Percentiles rank a stretch among this genome's conserved stretches.
phyloP scores from a whole-genome alignment of 2,888 invertebrate species.

The Dryomyza anilis region DNA sequence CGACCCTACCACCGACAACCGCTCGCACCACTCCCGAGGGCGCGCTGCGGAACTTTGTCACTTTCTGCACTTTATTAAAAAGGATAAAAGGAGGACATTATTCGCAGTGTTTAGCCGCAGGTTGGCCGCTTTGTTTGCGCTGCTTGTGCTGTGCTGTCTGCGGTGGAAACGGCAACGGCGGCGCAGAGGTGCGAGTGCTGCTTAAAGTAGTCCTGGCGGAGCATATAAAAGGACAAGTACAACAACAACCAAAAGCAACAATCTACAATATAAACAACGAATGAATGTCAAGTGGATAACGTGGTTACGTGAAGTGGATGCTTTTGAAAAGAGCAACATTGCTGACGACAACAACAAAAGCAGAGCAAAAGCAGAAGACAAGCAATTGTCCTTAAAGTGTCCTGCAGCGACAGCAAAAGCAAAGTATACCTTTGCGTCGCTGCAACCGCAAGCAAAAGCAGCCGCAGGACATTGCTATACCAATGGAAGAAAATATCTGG shows the following conservation, averaged over 20 bases:
- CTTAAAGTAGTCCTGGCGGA: slow-evolving; percentile 13
- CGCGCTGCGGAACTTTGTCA: slow-evolving; percentile 5
- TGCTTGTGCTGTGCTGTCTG: too few relatives aligned
- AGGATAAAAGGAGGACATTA: slow-evolving; percentile 10
- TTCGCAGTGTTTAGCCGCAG: slow-evolving; percentile 18
- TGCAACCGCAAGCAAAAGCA: slow-evolving; percentile 8
- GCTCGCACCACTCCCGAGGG: neutral
- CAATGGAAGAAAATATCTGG: too few relatives aligned
- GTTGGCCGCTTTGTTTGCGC: slow-evolving; percentile 1
- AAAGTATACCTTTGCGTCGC: slow-evolving; percentile 15
- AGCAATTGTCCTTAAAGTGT: slow-evolving; percentile 11
- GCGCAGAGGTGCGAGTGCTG: slow-evolving; percentile 2
- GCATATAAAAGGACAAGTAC: neutral
- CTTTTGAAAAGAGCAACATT: neutral
- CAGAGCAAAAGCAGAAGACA: neutral
- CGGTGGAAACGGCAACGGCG: too few relatives aligned
- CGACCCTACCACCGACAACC: neutral
- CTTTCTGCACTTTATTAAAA: slow-evolving; percentile 10
- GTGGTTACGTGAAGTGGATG: neutral
- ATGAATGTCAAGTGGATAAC: slow-evolving; percentile 11
- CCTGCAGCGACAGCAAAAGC: neutral
- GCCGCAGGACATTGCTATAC: too few relatives aligned
- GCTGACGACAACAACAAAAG: neutral
- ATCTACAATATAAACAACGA: neutral
- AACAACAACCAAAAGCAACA: neutral